phyloP scores from a whole-genome alignment of 2,888 invertebrate genomes.

The Drosophila kuntzei region DNA sequence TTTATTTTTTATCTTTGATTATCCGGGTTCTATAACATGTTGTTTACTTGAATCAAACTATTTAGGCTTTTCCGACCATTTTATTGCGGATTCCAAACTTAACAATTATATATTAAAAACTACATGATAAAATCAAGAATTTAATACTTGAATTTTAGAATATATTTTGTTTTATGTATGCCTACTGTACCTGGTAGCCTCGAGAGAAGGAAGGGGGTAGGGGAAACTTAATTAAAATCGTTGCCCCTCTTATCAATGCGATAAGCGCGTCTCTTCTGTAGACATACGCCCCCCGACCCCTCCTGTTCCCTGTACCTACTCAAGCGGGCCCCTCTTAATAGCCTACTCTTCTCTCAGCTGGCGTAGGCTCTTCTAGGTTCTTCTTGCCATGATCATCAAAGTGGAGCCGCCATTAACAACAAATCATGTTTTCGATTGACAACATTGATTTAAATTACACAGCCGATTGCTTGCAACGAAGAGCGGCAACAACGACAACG shows the following conservation, averaged over 20 bases:
- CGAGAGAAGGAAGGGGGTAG: constrained; percentile 21
- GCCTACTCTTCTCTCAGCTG: constrained; percentile 3
- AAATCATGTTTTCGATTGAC: constrained; percentile 84
- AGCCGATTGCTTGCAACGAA: constrained; percentile 75
- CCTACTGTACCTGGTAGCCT: constrained; percentile 61
- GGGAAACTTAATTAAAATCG: constrained; percentile 80
- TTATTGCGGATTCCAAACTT: too few species aligned
- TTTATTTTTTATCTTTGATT: too few species aligned
- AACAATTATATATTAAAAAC: too few species aligned
- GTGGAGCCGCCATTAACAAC: constrained; percentile 79
- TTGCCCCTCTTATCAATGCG: constrained; percentile 73
- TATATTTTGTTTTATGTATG: neutral
- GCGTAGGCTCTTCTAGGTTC: constrained; percentile 24
- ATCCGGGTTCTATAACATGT: too few species aligned
- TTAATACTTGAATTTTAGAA: neutral
- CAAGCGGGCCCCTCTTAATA: neutral
- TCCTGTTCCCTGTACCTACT: neutral
- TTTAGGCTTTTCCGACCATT: too few species aligned
- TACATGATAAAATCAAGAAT: too few species aligned
- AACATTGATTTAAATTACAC: constrained; percentile 84
- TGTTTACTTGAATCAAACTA: too few species aligned
- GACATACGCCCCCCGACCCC: neutral
- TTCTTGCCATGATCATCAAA: constrained; percentile 65
- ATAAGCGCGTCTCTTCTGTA: constrained; percentile 58
- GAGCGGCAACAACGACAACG: constrained; percentile 43